Conservation (phyloP, 2,888 invertebrate genomes). For the Heliconius ismenius region DNA sequence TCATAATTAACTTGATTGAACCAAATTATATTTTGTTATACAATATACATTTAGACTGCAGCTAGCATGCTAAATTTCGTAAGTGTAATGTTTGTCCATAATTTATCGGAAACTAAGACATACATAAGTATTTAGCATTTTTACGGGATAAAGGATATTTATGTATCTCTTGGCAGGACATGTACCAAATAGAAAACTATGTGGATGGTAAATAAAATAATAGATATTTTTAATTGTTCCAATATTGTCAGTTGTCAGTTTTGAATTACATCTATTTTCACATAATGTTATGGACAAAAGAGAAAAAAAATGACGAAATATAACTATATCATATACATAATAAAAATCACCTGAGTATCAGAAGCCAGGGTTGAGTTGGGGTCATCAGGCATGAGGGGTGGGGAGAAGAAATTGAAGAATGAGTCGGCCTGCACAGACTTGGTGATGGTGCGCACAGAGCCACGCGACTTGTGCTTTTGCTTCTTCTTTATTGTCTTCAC, state of each 20-base stretch:
- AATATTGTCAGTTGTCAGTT: too few relatives aligned
- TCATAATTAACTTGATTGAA: too few relatives aligned
- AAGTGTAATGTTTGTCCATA: too few relatives aligned
- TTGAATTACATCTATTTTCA: neutral
- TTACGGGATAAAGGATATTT: neutral
- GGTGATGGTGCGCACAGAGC: constrained; percentile 95
- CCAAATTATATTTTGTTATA: too few relatives aligned
- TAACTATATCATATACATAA: neutral
- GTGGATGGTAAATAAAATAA: too few relatives aligned
- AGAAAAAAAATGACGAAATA: neutral
- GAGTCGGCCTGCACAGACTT: constrained; percentile 98
- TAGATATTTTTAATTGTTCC: too few relatives aligned
- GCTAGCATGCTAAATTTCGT: too few relatives aligned
- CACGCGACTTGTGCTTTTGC: constrained; percentile 98
- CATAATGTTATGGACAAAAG: neutral
- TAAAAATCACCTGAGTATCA: constrained; percentile 85
- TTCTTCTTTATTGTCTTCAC: constrained; percentile 98
- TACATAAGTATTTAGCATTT: neutral
- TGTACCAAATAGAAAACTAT: too few relatives aligned
- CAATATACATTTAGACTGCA: too few relatives aligned
- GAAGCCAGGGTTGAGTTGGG: constrained; percentile 92
- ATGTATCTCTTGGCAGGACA: too few relatives aligned
- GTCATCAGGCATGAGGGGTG: constrained; percentile 93
- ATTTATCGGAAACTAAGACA: too few relatives aligned
- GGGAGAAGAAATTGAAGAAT: constrained; percentile 99